Percentiles rank a stretch among this genome's conserved stretches.
These are phyloP conservation scores for Mystacornis crossleyi DNA, from an alignment of 2,113 vertebrate species.

Conservation along the genomic window DNA sequence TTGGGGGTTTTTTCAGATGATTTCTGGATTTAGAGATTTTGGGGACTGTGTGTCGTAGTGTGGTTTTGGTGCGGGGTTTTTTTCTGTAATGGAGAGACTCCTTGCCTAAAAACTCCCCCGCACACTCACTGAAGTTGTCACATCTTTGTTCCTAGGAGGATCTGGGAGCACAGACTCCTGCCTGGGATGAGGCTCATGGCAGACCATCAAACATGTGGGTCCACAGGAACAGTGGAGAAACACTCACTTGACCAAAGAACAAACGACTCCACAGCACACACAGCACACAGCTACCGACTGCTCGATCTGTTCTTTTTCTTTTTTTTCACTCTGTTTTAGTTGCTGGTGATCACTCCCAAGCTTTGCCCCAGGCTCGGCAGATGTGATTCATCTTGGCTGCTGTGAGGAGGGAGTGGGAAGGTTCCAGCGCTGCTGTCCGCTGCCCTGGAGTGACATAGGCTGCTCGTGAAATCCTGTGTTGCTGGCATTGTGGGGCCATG, in stretches of 20 bases:
- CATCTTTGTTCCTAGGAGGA: neutral
- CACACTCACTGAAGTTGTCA: neutral
- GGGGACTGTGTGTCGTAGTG: neutral
- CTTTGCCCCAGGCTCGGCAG: neutral
- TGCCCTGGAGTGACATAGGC: fast-evolving
- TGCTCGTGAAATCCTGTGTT: neutral
- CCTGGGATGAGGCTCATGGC: neutral
- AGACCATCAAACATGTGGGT: neutral
- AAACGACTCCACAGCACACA: neutral
- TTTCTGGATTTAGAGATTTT: neutral
- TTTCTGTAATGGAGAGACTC: neutral
- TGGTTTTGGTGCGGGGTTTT: neutral
- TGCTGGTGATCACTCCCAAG: neutral
- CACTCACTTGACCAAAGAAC: fast-evolving
- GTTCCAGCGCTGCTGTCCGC: fast-evolving
- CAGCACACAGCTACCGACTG: neutral
- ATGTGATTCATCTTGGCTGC: neutral
- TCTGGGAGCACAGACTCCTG: neutral
- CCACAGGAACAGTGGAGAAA: fast-evolving
- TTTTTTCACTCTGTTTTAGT: neutral
- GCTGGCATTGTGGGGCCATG: neutral
- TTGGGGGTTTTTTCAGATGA: neutral
- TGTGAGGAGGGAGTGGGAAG: neutral
- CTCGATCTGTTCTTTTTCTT: neutral
- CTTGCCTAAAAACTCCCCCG: neutral